Conservation (phyloP, 1,140 invertebrate genomes). For the Pemphigus obesinymphae region DNA sequence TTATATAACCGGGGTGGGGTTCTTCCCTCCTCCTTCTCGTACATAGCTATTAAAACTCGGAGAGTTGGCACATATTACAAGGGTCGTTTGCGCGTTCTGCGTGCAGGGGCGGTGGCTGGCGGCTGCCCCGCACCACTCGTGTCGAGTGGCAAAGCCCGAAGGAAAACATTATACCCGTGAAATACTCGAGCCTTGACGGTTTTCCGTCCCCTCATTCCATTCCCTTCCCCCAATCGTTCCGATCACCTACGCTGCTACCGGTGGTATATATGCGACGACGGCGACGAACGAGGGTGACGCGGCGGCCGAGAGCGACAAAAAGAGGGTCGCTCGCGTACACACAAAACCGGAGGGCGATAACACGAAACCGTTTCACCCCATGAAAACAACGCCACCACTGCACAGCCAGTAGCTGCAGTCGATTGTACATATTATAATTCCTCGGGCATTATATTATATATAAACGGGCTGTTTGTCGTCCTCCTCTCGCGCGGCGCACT, state of each 20-base stretch:
- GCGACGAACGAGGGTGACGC: not conserved
- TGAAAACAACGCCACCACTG: not conserved
- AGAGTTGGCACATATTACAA: slow-evolving; percentile 40
- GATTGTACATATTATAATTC: not conserved
- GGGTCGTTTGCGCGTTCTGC: slow-evolving; percentile 30
- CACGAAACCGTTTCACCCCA: slow-evolving; percentile 12
- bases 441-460: not conserved
- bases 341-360: slow-evolving; percentile 24
- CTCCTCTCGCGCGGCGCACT: not conserved
- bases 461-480: slow-evolving; percentile 17
- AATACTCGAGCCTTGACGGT: slow-evolving; percentile 33
- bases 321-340: not conserved
- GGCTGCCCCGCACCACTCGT: slow-evolving; percentile 11
- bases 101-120: not conserved
- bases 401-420: not conserved
- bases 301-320: not conserved
- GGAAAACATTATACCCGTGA: slow-evolving; percentile 41
- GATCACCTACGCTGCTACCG: not conserved
- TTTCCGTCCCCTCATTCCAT: not conserved
- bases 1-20: slow-evolving; percentile 11
- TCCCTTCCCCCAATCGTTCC: not conserved
- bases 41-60: slow-evolving; percentile 34
- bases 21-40: not conserved
- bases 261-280: not conserved
- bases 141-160: slow-evolving; percentile 41